These are phyloP conservation scores for Aspidiotus destructor DNA, from an alignment of 2,888 invertebrate genomes.

Conservation along the genomic window DNA sequence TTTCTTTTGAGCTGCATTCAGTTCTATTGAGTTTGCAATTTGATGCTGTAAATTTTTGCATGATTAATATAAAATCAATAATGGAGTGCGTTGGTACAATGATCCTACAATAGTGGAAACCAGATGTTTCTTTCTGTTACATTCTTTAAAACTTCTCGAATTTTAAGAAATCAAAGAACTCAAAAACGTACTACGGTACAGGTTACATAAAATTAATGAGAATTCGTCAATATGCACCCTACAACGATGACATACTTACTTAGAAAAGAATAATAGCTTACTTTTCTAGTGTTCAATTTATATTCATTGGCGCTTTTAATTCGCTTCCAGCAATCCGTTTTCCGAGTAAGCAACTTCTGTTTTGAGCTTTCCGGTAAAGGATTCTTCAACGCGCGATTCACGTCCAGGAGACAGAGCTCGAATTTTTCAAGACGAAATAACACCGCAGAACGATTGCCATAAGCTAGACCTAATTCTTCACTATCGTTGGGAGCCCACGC, in stretches of 20 bases:
- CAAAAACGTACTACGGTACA: too few species aligned
- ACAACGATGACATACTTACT: background rate
- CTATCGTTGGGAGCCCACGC: conserved; percentile 49
- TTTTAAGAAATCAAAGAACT: background rate
- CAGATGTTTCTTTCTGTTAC: too few species aligned
- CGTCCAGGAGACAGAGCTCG: conserved; percentile 56
- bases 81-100: too few species aligned
- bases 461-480: conserved; percentile 51
- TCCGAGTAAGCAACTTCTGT: conserved; percentile 57
- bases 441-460: conserved; percentile 61
- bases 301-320: too few species aligned
- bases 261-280: background rate
- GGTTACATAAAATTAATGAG: background rate
- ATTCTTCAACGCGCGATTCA: conserved; percentile 50
- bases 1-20: too few species aligned
- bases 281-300: too few species aligned
- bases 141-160: background rate
- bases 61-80: too few species aligned
- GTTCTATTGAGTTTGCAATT: too few species aligned
- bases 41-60: too few species aligned
- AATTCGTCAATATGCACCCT: background rate
- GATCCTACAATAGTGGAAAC: too few species aligned
- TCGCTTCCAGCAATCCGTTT: conserved; percentile 34
- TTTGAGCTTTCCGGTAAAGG: conserved; percentile 54
- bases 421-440: conserved; percentile 51